These are phyloP conservation scores for Synodontis membranacea DNA, from an alignment of 2,113 vertebrate species.

Conservation along the genomic window DNA sequence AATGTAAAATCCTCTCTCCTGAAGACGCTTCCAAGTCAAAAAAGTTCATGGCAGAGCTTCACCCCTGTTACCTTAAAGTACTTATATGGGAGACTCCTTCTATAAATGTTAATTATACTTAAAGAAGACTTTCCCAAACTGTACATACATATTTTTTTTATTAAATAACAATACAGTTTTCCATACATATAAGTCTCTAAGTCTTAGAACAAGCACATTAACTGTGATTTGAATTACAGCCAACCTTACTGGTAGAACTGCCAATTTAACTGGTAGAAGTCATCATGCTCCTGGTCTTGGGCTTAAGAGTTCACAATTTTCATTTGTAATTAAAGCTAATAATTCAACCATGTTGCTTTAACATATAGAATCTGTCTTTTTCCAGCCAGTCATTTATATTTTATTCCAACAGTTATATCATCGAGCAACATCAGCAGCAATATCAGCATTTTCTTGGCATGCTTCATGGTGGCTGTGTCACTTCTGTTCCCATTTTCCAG, in stretches of 20 bases:
- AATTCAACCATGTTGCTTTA: not conserved
- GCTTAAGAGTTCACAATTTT: not conserved
- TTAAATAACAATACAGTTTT: too few species aligned
- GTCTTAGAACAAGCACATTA: not conserved
- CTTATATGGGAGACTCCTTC: too few species aligned
- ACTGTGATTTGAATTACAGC: not conserved
- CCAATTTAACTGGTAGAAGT: not conserved
- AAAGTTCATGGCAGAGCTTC: too few species aligned
- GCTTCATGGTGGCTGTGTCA: conserved; percentile 24
- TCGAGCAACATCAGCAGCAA: conserved; percentile 21
- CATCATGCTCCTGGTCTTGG: not conserved
- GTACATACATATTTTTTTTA: too few species aligned
- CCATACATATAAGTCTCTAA: too few species aligned
- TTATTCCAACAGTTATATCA: conserved; percentile 18
- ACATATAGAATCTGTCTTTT: not conserved
- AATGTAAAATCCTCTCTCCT: too few species aligned
- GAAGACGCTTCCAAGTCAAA: too few species aligned
- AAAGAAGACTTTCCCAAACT: too few species aligned
- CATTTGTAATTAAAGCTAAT: not conserved
- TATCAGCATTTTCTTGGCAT: conserved; percentile 25
- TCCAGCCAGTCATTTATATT: not conserved
- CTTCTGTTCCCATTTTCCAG: conserved; percentile 13
- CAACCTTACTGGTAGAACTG: not conserved
- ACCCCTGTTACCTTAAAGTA: too few species aligned
- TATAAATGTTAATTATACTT: too few species aligned